Conservation (phyloP, 2,888 invertebrate species). For the Drosophila setosimentum region DNA sequence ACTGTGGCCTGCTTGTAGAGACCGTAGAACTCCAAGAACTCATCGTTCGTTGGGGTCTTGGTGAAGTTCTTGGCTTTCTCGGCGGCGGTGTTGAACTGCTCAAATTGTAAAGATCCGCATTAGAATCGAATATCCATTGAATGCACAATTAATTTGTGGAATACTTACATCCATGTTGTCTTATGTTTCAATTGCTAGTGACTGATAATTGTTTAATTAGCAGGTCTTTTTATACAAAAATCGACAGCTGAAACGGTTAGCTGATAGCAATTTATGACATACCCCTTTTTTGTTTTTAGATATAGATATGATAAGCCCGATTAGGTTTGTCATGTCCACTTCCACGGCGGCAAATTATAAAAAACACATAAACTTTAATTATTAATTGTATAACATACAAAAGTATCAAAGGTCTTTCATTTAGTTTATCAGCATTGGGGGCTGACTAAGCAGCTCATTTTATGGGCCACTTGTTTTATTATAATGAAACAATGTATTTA, state of each 20-base stretch:
- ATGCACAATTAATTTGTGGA: neutral
- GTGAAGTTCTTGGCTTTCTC: conserved; percentile 91
- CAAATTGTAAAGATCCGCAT: neutral
- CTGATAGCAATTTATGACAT: conserved; percentile 50
- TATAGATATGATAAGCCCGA: conserved; percentile 49
- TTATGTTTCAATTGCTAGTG: conserved; percentile 39
- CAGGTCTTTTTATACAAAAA: conserved; percentile 41
- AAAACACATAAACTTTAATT: conserved; percentile 44
- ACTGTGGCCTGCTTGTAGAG: conserved; percentile 93
- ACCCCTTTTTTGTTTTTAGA: conserved; percentile 25
- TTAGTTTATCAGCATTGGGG: conserved; percentile 18
- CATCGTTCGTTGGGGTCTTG: conserved; percentile 91
- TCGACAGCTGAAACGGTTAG: conserved; percentile 37
- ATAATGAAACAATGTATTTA: conserved; percentile 6
- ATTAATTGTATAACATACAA: conserved; percentile 14
- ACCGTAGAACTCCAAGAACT: conserved; percentile 93
- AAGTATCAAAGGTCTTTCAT: conserved; percentile 42
- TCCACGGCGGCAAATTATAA: conserved; percentile 32
- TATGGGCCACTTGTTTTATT: neutral
- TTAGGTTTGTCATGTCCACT: conserved; percentile 20
- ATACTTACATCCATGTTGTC: conserved; percentile 70
- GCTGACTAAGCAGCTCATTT: conserved; percentile 30
- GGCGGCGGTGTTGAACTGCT: conserved; percentile 90
- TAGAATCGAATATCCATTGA: neutral
- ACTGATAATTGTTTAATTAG: conserved; percentile 24